These are phyloP conservation scores for Drosophila borborema DNA, from an alignment of 2,888 invertebrate species.

Conservation along the genomic window DNA sequence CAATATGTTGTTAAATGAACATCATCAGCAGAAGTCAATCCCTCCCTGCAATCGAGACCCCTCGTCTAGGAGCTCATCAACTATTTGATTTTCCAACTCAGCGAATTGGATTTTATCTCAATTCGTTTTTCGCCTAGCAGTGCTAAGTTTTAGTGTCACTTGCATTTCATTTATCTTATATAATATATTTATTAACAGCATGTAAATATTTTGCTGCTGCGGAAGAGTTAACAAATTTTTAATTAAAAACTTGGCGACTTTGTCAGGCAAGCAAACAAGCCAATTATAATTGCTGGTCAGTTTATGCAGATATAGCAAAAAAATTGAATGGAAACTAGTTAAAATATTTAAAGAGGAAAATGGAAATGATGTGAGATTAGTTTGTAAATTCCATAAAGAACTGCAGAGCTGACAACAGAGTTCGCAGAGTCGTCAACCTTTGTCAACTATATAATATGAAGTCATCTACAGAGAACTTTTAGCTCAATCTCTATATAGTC, in stretches of 20 bases:
- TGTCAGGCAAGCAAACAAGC: conserved; percentile 27
- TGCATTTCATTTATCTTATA: conserved; percentile 21
- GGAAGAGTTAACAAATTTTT: conserved; percentile 40
- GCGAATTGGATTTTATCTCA: conserved; percentile 26
- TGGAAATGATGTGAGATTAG: no score
- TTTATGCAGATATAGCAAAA: conserved; percentile 10
- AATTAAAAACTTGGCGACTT: conserved; percentile 46
- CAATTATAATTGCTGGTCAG: conserved; percentile 34
- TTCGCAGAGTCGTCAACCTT: no score
- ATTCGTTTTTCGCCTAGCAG: conserved; percentile 29
- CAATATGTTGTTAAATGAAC: neutral
- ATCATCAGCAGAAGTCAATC: neutral
- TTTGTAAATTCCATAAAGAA: no score
- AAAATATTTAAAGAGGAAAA: no score
- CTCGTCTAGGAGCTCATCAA: neutral
- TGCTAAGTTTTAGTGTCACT: conserved; percentile 27
- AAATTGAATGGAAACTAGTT: neutral
- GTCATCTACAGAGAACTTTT: neutral
- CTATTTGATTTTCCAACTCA: conserved; percentile 21
- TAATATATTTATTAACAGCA: conserved; percentile 1
- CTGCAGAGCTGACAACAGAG: no score
- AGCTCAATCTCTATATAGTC: neutral
- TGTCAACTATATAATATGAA: no score
- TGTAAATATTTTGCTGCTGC: neutral
- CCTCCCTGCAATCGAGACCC: no score